Conservation (phyloP, 1,140 invertebrate genomes). For the Cherax quadricarinatus region DNA sequence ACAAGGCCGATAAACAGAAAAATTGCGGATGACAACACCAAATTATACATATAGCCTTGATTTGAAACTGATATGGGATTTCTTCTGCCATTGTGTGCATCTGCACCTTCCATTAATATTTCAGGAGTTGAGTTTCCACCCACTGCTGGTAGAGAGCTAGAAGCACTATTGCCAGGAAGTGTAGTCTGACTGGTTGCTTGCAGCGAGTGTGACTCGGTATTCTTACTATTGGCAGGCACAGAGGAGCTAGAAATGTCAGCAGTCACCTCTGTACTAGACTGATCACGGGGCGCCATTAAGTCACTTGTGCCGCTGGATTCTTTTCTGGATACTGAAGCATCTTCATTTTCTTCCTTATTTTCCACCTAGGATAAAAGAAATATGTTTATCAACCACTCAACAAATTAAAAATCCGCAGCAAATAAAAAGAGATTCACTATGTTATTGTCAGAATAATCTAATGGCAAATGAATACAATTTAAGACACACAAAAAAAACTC, state of each 20-base stretch:
- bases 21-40: slow-evolving; percentile 20
- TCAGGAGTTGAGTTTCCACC: slow-evolving; percentile 6
- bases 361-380: slow-evolving; percentile 17
- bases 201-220: background rate
- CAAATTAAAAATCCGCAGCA: too few relatives aligned
- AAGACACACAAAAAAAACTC: background rate
- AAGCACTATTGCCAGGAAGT: slow-evolving; percentile 7
- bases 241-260: background rate
- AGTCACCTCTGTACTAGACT: background rate
- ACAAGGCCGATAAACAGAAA: slow-evolving; percentile 40
- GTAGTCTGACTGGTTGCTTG: background rate
- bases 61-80: slow-evolving; percentile 17
- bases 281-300: background rate
- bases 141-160: too few relatives aligned
- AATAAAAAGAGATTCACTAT: too few relatives aligned
- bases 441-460: too few relatives aligned
- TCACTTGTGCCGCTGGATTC: background rate
- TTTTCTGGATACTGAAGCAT: background rate
- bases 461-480: too few relatives aligned
- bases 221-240: background rate
- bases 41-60: slow-evolving; percentile 32
- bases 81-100: background rate
- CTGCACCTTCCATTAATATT: slow-evolving; percentile 38
- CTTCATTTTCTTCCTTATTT: slow-evolving; percentile 27
- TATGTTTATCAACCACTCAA: too few relatives aligned